phyloP scores from a whole-genome alignment of 2,113 vertebrate genomes.

The Chlamydotis undulata region DNA sequence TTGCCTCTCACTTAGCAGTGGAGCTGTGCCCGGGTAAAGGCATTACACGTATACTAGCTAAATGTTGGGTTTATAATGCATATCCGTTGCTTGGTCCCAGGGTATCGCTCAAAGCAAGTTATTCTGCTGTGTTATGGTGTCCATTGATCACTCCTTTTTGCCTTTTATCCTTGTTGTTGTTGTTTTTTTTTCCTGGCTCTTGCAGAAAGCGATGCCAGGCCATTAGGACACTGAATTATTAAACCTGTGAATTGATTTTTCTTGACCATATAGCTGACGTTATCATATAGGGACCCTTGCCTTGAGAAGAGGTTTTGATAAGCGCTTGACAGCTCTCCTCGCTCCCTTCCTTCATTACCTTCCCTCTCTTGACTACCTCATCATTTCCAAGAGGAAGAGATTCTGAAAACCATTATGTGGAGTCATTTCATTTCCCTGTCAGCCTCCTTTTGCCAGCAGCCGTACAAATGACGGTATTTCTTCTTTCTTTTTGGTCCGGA shows the following conservation, averaged over 20 bases:
- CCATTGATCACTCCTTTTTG: not conserved
- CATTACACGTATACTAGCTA: not conserved
- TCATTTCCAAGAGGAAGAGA: not conserved
- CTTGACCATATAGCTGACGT: not conserved
- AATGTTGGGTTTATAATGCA: not conserved
- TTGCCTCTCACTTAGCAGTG: constrained; percentile 7
- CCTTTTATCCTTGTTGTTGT: not conserved
- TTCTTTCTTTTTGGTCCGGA: constrained; percentile 15
- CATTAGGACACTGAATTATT: constrained; percentile 39
- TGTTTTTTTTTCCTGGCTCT: not conserved
- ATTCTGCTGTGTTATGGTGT: not conserved
- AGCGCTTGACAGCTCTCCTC: not conserved
- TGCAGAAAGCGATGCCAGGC: not conserved
- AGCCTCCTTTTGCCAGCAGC: constrained; percentile 6
- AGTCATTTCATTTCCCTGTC: not conserved
- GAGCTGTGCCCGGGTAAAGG: not conserved
- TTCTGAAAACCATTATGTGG: constrained; percentile 7
- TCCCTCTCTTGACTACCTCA: not conserved
- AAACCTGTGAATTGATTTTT: not conserved
- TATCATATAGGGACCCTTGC: not conserved
- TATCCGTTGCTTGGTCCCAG: not conserved
- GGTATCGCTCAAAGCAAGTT: not conserved
- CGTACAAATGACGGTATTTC: not conserved
- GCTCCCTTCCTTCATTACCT: not conserved
- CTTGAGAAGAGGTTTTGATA: not conserved